Base-by-base conservation (phyloP, 2,888 invertebrate genomes). In the Bimastos eiseni region DNA sequence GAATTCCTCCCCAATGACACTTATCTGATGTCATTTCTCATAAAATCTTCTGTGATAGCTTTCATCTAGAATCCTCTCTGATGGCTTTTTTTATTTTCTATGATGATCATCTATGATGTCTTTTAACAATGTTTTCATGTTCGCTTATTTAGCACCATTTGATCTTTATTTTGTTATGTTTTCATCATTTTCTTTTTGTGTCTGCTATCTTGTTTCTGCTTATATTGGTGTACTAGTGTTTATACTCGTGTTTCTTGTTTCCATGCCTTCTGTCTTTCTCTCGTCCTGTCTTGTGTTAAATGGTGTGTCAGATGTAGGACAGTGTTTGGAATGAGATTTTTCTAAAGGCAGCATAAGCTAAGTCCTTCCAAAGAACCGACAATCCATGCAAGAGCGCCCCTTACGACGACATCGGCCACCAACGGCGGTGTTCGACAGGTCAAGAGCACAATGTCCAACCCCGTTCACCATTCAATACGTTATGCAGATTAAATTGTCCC, bases 341-440 rank as follows among this genome's bases (percentile, higher is more conserved):
- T n/a, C n/a, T n/a, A 34, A 86, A 17, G 6, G 86, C 86, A 86
- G 36, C 86, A 86, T 86, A 86, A 86, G 86, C 86, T 86, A 86
- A 86, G 30, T 19, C 36, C 36, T 24, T 86, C 36, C 36, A 36
- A 86, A 34, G 86, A 34, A 37, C 86, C 36, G 37, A 36, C 21
- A 19, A 86, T 34, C 37, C 86, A 15, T 36, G 24, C 21, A 36
- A 36, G 34, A 17, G 86, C 36, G 86, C 21, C 34, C 17, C 86
- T 21, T 34, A 36, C 36, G 86, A 34, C 86, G 34, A 33, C 86
- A 86, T 34, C 36, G 34, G 86, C 5, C 36, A 11, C 84, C 19
- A 21, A 33, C 84, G 83, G 84, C 37, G 6, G 83, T 83, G 36
- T 34, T 24, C 34, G 86, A 37, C 86, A 86, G 86, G 86, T 86